phyloP scores from a whole-genome alignment of 2,113 vertebrate genomes.

The Phaethon lepturus region DNA sequence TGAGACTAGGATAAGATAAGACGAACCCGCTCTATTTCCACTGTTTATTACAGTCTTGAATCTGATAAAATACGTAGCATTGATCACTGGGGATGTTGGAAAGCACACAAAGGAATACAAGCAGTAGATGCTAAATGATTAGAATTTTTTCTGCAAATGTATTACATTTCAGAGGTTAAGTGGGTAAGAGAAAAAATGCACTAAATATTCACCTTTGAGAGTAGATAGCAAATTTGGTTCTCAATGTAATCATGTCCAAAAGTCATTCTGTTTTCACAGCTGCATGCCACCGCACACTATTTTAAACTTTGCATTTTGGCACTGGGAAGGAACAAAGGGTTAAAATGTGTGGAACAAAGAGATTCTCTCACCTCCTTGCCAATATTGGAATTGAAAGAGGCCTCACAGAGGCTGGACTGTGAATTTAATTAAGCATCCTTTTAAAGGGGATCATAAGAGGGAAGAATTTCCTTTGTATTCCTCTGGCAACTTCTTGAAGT shows the following conservation, averaged over 20 bases:
- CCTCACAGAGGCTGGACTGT: not conserved
- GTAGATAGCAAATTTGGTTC: constrained; percentile 55
- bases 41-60: constrained; percentile 47
- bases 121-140: constrained; percentile 43
- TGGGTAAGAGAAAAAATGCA: constrained; percentile 16
- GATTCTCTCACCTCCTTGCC: constrained; percentile 22
- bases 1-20: constrained; percentile 32
- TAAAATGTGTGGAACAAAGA: constrained; percentile 4
- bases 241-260: constrained; percentile 34
- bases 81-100: constrained; percentile 38
- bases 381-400: constrained; percentile 1
- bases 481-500: not conserved
- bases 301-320: constrained; percentile 50
- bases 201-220: constrained; percentile 58
- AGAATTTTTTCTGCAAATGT: constrained; percentile 42
- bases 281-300: constrained; percentile 25
- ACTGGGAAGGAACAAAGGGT: constrained; percentile 19
- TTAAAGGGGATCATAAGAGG: not conserved
- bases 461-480: constrained; percentile 12
- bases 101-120: constrained; percentile 49
- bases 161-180: constrained; percentile 70
- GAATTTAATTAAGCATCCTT: constrained; percentile 42
- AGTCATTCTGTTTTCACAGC: constrained; percentile 66
- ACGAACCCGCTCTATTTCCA: constrained; percentile 31
- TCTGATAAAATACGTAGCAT: constrained; percentile 59